Conservation (phyloP, 2,888 invertebrate species). For the Arge pagana region DNA sequence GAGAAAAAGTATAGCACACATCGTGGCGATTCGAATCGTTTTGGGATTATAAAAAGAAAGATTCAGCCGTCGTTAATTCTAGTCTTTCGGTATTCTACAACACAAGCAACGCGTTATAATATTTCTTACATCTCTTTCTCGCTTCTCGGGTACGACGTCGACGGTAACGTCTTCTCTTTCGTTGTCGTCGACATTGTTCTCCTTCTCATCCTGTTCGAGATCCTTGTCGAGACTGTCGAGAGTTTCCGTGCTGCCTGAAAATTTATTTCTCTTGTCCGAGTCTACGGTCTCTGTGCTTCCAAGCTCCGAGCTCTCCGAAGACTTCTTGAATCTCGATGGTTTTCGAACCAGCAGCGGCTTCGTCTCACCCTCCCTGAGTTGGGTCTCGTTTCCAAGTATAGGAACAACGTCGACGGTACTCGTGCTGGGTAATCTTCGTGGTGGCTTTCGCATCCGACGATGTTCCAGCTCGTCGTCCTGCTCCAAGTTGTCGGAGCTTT, state of each 20-base stretch:
- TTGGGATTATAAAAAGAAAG: too few species aligned
- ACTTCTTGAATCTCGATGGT: slow-evolving; percentile 48
- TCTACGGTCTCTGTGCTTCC: slow-evolving; percentile 54
- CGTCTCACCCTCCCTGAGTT: slow-evolving; percentile 33
- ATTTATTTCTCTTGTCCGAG: slow-evolving; percentile 51
- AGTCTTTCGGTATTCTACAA: too few species aligned
- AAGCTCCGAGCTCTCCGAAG: slow-evolving; percentile 54
- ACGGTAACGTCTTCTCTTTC: slow-evolving; percentile 44
- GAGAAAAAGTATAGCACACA: too few species aligned
- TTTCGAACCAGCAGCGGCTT: slow-evolving; percentile 38
- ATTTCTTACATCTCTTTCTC: slow-evolving; percentile 47
- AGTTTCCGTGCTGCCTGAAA: slow-evolving; percentile 53
- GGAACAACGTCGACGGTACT: slow-evolving; percentile 40
- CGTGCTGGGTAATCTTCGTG: slow-evolving; percentile 47
- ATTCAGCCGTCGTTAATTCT: too few species aligned
- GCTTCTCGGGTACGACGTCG: slow-evolving; percentile 41
- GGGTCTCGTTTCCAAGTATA: slow-evolving; percentile 29
- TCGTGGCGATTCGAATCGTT: too few species aligned
- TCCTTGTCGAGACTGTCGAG: slow-evolving; percentile 54
- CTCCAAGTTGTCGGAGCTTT: slow-evolving; percentile 53
- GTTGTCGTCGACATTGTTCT: slow-evolving; percentile 43
- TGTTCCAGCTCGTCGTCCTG: slow-evolving; percentile 47
- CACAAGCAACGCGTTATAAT: too few species aligned
- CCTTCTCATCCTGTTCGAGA: slow-evolving; percentile 46
- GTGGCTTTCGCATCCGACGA: slow-evolving; percentile 40